Conservation (phyloP, 2,113 vertebrate species). For the Poeciliopsis prolifica region DNA sequence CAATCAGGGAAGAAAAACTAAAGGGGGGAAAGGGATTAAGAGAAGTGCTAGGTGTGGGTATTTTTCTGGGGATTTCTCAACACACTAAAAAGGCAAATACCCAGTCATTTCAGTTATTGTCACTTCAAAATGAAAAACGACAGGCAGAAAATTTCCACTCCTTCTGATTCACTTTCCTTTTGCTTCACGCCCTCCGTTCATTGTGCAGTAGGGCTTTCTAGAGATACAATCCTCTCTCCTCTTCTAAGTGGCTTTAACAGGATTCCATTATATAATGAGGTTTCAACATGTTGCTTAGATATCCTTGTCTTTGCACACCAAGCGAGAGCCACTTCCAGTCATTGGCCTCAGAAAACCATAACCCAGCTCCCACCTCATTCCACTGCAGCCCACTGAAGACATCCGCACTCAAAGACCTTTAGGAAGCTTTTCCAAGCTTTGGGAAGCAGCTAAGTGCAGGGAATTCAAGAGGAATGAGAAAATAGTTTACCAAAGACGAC, state of each 20-base stretch:
- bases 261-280: conserved; percentile 49
- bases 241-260: conserved; percentile 29
- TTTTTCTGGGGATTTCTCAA: conserved; percentile 22
- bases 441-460: conserved; percentile 12
- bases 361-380: conserved; percentile 54
- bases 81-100: conserved; percentile 25
- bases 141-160: conserved; percentile 37
- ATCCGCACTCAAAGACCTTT: conserved; percentile 29
- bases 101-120: conserved; percentile 36
- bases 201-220: conserved; percentile 8
- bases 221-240: conserved; percentile 57
- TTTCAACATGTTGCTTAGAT: conserved; percentile 54
- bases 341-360: conserved; percentile 50
- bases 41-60: conserved; percentile 1
- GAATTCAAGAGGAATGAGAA: conserved; percentile 42
- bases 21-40: background rate
- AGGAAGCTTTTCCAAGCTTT: conserved; percentile 32
- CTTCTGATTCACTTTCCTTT: conserved; percentile 16
- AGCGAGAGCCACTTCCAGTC: conserved; percentile 42
- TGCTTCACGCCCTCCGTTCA: conserved; percentile 35
- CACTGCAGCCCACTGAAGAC: conserved; percentile 57
- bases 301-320: conserved; percentile 41
- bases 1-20: conserved; percentile 9
- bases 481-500: conserved; percentile 38
- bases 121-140: conserved; percentile 56